These are phyloP conservation scores for Pomatorhinus ruficollis DNA, from an alignment of 2,113 vertebrate species.

Conservation along the genomic window DNA sequence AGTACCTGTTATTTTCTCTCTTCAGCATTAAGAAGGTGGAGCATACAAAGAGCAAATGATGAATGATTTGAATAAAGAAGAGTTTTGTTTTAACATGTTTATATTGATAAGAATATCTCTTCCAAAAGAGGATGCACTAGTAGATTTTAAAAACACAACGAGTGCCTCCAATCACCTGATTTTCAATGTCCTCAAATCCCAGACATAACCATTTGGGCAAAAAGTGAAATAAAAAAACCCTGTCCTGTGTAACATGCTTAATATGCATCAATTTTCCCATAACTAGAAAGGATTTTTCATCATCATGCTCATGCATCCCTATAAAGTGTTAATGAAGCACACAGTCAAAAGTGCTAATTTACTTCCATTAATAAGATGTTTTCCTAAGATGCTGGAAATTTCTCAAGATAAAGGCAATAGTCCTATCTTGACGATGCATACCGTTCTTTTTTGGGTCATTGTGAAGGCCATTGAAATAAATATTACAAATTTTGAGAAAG, in stretches of 20 bases:
- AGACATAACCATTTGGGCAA: neutral
- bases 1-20: neutral
- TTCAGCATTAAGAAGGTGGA: neutral
- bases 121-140: neutral
- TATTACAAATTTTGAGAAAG: neutral
- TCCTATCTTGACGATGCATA: neutral
- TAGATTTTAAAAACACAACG: neutral
- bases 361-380: neutral
- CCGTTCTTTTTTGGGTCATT: neutral
- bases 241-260: neutral
- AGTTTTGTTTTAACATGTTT: neutral
- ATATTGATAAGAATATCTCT: neutral
- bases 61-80: neutral
- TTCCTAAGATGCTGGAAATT: neutral
- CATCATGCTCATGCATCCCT: neutral
- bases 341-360: neutral
- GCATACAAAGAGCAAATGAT: neutral
- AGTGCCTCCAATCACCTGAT: neutral
- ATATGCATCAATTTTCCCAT: neutral
- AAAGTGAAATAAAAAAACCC: neutral
- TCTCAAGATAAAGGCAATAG: neutral
- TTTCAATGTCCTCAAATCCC: neutral
- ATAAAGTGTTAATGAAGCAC: neutral
- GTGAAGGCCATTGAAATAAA: neutral
- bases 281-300: neutral